phyloP scores from a whole-genome alignment of 2,888 invertebrate genomes.

The Ennomos quercinarius region DNA sequence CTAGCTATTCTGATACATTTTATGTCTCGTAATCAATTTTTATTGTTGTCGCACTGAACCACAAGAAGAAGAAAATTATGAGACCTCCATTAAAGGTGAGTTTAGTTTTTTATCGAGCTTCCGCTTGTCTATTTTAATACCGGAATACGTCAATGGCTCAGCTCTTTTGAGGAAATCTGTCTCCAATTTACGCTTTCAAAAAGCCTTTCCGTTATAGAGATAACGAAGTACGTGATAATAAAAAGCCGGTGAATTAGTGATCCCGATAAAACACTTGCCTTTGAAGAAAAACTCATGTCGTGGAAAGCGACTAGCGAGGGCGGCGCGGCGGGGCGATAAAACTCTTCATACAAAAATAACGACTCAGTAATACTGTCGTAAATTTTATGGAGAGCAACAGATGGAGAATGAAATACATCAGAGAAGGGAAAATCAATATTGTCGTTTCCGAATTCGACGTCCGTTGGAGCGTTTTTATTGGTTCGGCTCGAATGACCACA shows the following conservation, averaged over 20 bases:
- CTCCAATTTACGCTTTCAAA: constrained; percentile 17
- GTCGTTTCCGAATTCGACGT: constrained; percentile 67
- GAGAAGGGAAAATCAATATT: constrained; percentile 78
- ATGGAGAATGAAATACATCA: constrained; percentile 81
- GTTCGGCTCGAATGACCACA: constrained; percentile 53
- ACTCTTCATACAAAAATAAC: constrained; percentile 82
- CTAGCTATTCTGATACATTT: no score
- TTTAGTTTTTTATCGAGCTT: constrained; percentile 12
- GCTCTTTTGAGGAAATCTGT: constrained; percentile 24
- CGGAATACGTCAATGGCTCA: constrained; percentile 24
- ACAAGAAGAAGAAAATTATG: no score
- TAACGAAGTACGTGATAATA: constrained; percentile 40
- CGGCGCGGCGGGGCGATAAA: constrained; percentile 63
- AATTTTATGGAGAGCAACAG: constrained; percentile 84
- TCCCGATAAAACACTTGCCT: constrained; percentile 57
- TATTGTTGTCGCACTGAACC: no score
- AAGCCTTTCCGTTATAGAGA: constrained; percentile 26
- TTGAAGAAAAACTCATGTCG: constrained; percentile 65
- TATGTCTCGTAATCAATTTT: no score
- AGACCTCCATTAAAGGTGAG: neutral
- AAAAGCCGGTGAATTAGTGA: constrained; percentile 54
- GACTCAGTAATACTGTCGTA: constrained; percentile 80
- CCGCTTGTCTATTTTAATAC: constrained; percentile 19
- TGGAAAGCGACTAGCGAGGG: constrained; percentile 55
- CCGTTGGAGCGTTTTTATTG: constrained; percentile 67